phyloP scores from a whole-genome alignment of 2,888 invertebrate species.

The Resseliella maxima region DNA sequence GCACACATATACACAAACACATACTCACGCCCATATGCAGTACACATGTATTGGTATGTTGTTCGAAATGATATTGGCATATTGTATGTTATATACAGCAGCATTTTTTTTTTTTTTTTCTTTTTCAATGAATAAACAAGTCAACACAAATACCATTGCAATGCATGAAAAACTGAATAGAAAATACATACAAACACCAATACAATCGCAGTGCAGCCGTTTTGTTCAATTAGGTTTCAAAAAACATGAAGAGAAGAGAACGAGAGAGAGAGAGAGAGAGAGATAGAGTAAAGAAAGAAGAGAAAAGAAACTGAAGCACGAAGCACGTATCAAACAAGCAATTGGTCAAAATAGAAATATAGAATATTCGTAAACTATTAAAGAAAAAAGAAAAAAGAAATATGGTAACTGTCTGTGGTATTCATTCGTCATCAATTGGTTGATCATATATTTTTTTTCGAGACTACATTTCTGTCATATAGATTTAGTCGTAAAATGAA shows the following conservation, averaged over 20 bases:
- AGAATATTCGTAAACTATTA: background rate
- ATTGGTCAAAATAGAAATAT: background rate
- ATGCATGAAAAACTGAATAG: background rate
- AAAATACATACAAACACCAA: background rate
- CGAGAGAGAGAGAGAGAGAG: no score
- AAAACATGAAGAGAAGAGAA: no score
- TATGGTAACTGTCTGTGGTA: background rate
- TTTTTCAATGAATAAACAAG: background rate
- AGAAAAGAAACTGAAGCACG: background rate
- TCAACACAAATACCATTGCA: background rate
- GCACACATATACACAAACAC: no score
- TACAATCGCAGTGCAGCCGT: background rate
- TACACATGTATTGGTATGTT: background rate
- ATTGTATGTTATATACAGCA: background rate
- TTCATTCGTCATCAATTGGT: background rate
- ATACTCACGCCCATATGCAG: background rate
- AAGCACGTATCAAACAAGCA: background rate
- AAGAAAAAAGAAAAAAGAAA: background rate
- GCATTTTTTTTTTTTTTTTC: background rate
- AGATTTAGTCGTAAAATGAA: conserved; percentile 2
- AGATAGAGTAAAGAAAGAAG: no score
- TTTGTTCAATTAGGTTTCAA: background rate
- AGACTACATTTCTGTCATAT: background rate
- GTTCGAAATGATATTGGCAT: background rate
- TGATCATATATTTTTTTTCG: background rate